phyloP scores from a whole-genome alignment of 2,797 vertebrate species.

The Hephaestus fuliginosus region DNA sequence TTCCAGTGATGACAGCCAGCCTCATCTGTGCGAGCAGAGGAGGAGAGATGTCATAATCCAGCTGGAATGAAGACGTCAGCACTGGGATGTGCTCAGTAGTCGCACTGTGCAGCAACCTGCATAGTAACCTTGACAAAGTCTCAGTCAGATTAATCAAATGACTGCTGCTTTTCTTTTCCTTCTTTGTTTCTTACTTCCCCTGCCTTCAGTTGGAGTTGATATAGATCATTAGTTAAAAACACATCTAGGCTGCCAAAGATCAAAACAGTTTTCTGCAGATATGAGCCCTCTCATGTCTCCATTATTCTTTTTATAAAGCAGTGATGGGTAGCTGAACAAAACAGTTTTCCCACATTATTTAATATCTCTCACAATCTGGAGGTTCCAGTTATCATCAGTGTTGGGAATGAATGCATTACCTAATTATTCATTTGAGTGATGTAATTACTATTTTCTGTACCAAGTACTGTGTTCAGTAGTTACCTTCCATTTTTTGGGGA shows the following conservation, averaged over 20 bases:
- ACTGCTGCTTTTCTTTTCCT: not conserved
- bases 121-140: slow-evolving; percentile 9
- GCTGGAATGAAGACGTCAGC: slow-evolving; percentile 42
- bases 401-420: not conserved
- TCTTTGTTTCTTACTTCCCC: no score
- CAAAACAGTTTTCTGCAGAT: not conserved
- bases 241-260: not conserved
- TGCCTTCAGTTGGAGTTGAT: not conserved
- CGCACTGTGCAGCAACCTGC: slow-evolving; percentile 1
- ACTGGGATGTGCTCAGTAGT: slow-evolving; percentile 11
- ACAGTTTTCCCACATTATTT: not conserved
- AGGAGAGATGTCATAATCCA: slow-evolving; percentile 39
- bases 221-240: not conserved
- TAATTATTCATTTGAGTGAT: not conserved
- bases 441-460: not conserved
- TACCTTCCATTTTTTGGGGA: not conserved
- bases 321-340: not conserved
- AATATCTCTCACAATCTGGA: not conserved
- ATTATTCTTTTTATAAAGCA: not conserved
- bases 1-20: slow-evolving; percentile 56
- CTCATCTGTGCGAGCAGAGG: slow-evolving; percentile 35
- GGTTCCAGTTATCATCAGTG: not conserved
- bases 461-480: not conserved
- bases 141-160: not conserved
- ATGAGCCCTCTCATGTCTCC: not conserved